Conservation (phyloP, 37 sponge, comb jelly and placozoan genomes). For the Agelas oroides region DNA sequence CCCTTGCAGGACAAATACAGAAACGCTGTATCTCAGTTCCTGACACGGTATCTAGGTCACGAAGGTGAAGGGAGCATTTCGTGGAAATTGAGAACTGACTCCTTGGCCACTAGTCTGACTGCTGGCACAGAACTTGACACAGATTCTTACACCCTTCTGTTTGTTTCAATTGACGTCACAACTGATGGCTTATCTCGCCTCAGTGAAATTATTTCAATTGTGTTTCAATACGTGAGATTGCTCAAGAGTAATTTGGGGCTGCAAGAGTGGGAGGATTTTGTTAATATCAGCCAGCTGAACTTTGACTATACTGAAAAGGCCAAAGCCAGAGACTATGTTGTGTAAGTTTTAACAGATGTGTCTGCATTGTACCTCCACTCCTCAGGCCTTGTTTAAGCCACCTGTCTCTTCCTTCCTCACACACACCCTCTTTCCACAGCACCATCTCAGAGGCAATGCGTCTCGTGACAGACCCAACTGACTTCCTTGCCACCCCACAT, state of each 20-base stretch:
- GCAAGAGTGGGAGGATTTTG: constrained; percentile 39
- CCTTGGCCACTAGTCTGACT: constrained; percentile 39
- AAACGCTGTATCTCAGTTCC: constrained; percentile 15
- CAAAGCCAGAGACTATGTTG: constrained; percentile 30
- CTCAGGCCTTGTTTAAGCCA: too few relatives aligned
- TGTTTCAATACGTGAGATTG: constrained; percentile 43
- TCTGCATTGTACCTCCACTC: too few relatives aligned
- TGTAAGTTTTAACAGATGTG: too few relatives aligned
- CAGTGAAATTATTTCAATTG: constrained; percentile 37
- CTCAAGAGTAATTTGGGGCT: constrained; percentile 7
- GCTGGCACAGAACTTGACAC: constrained; percentile 28
- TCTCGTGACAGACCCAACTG: constrained; percentile 45
- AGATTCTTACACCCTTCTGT: constrained; percentile 45
- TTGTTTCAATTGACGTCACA: constrained; percentile 33
- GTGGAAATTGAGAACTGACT: constrained; percentile 15
- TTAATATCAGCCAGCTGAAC: background rate
- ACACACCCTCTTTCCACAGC: constrained; percentile 39
- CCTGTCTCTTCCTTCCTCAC: background rate
- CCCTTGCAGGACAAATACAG: constrained; percentile 28
- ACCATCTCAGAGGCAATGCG: constrained; percentile 56
- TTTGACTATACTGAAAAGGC: constrained; percentile 47
- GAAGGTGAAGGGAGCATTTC: constrained; percentile 56
- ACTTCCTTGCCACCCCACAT: constrained; percentile 75
- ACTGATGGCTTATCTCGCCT: constrained; percentile 27
- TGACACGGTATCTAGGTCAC: constrained; percentile 58